A percentile compares a stretch with the other conserved stretches of the same genome.
phyloP scores from a whole-genome alignment of 2,797 vertebrate genomes.

The Rhinella marina region DNA sequence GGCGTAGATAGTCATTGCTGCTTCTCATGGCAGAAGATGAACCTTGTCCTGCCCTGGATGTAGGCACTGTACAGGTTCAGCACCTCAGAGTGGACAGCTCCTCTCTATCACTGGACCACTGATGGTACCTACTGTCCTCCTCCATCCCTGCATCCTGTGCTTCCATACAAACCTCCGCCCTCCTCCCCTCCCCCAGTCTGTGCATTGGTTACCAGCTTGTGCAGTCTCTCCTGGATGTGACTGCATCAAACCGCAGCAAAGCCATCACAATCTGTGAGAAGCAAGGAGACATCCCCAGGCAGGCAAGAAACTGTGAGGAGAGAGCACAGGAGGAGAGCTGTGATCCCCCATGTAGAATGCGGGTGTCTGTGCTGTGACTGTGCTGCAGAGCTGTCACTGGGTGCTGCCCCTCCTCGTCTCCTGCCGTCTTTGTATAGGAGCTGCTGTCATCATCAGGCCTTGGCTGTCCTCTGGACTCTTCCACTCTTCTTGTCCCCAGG shows the following conservation, averaged over 20 bases:
- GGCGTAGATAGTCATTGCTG: too few relatives aligned
- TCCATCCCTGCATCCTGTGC: neutral
- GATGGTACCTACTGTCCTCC: neutral
- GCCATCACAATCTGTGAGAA: constrained; percentile 3
- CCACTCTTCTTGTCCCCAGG: constrained; percentile 10
- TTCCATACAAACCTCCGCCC: neutral
- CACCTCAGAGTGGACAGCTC: constrained; percentile 53
- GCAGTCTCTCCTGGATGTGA: constrained; percentile 60
- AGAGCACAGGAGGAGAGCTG: neutral
- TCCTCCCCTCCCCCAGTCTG: constrained; percentile 36
- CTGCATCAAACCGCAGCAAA: constrained; percentile 55
- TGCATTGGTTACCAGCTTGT: constrained; percentile 57
- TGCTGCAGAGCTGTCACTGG: constrained; percentile 23
- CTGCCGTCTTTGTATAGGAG: neutral
- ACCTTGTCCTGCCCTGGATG: neutral
- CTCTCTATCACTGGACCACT: neutral
- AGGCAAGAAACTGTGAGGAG: neutral
- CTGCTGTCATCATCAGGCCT: neutral
- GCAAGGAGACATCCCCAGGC: neutral
- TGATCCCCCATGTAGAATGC: neutral
- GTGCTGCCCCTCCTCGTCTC: constrained; percentile 35
- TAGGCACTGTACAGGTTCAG: constrained; percentile 13
- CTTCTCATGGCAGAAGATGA: too few relatives aligned
- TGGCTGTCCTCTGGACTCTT: neutral
- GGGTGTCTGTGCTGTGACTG: neutral